Evolutionary conservation across 2,113 vertebrate genomes (phyloP).

Genomic region (Nesogale talazaci): DNA sequence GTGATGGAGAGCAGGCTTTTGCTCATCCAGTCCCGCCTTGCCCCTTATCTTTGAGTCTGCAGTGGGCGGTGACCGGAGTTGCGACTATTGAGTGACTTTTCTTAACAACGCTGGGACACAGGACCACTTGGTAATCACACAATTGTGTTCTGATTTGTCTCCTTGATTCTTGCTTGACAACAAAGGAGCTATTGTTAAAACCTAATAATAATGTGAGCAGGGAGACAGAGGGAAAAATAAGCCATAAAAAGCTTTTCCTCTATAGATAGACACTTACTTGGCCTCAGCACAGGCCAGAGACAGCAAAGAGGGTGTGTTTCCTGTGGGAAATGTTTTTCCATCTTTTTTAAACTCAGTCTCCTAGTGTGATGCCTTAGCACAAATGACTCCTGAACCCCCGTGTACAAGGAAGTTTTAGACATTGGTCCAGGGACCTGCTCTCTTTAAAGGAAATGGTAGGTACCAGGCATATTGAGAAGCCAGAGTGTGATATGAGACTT

Average conservation of each 20-base stretch:
- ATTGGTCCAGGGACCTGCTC: not conserved
- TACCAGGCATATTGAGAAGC: not conserved
- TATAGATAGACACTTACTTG: constrained; percentile 81
- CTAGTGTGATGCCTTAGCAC: not conserved
- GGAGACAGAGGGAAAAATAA: constrained; percentile 71
- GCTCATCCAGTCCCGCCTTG: constrained; percentile 61
- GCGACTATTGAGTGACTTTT: constrained; percentile 53
- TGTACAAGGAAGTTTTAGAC: constrained; percentile 22
- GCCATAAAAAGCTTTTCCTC: constrained; percentile 83
- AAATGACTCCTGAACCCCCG: constrained; percentile 50
- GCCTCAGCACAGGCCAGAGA: constrained; percentile 58
- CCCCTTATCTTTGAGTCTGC: constrained; percentile 72
- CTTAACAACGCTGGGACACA: constrained; percentile 79
- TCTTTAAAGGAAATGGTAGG: not conserved
- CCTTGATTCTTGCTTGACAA: constrained; percentile 76
- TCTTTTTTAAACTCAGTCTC: constrained; percentile 47
- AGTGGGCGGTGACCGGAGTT: constrained; percentile 65
- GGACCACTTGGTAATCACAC: constrained; percentile 82
- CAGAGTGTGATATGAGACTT: accelerated
- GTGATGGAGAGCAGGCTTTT: constrained; percentile 61
- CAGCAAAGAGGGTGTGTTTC: constrained; percentile 65
- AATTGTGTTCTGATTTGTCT: constrained; percentile 84
- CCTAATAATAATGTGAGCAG: constrained; percentile 78
- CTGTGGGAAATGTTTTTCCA: constrained; percentile 71
- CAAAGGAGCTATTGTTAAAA: constrained; percentile 86